A percentile compares a stretch with the other conserved stretches of the same genome.
phyloP scores from a whole-genome alignment of 2,797 vertebrate genomes.

The Falco berigora region DNA sequence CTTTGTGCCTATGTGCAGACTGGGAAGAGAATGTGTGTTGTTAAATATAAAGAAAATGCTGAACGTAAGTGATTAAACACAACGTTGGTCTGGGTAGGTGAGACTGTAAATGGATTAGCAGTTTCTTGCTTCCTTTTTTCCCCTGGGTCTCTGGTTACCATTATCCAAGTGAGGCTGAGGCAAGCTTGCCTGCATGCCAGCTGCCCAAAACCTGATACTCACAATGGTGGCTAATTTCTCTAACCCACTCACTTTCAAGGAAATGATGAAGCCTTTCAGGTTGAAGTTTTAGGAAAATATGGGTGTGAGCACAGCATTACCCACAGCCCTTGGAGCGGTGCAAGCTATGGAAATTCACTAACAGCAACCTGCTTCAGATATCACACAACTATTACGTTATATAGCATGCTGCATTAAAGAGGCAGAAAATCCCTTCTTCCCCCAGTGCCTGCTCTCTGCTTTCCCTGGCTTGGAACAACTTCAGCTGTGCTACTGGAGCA shows the following conservation, averaged over 20 bases:
- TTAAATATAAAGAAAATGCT: neutral
- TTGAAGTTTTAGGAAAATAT: neutral
- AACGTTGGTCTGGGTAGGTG: neutral
- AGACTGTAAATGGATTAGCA: neutral
- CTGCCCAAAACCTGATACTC: constrained; percentile 46
- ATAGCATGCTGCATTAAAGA: neutral
- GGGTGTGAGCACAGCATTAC: neutral
- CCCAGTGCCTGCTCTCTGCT: neutral
- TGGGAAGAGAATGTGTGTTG: neutral
- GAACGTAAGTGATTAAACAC: neutral
- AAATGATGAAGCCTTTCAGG: neutral
- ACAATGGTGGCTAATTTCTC: neutral
- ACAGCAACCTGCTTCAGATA: neutral
- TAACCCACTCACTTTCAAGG: neutral
- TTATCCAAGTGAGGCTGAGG: neutral
- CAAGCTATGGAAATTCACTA: neutral
- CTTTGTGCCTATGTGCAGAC: neutral
- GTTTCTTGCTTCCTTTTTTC: neutral
- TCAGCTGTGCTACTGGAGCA: neutral
- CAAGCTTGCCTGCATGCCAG: constrained; percentile 9
- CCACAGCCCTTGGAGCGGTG: neutral
- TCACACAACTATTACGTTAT: neutral
- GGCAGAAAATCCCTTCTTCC: neutral
- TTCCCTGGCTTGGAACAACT: neutral
- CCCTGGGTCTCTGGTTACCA: neutral